phyloP scores from a whole-genome alignment of 2,888 invertebrate species.

The Lasioglossum lativentre region DNA sequence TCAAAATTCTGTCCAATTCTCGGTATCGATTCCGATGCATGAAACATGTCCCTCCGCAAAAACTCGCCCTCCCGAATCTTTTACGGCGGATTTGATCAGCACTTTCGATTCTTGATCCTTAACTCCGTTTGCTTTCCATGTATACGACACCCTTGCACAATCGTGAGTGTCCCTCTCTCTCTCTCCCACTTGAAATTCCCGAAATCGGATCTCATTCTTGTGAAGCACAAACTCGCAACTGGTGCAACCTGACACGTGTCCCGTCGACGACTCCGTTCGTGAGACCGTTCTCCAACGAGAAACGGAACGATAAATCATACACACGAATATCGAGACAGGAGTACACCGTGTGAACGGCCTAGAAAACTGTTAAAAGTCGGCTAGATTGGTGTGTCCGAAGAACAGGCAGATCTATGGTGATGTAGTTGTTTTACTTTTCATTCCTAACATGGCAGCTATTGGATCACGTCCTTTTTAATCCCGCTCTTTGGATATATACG shows the following conservation, averaged over 20 bases:
- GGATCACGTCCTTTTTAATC: conserved; percentile 99
- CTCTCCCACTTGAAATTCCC: conserved; percentile 3
- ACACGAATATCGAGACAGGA: background rate
- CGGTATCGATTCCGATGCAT: conserved; percentile 50
- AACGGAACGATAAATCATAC: background rate
- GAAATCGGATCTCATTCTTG: background rate
- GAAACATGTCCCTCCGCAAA: conserved; percentile 22
- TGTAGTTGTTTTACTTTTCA: conserved; percentile 95
- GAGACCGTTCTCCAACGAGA: background rate
- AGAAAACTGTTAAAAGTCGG: conserved; percentile 78
- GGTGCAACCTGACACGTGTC: background rate
- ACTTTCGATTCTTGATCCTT: conserved; percentile 2
- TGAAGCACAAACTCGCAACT: conserved; percentile 3
- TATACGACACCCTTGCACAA: conserved; percentile 31
- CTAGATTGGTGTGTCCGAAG: conserved; percentile 83
- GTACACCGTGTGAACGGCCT: conserved; percentile 11
- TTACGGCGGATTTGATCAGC: conserved; percentile 26
- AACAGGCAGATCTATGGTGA: conserved; percentile 86
- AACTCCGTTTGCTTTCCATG: background rate
- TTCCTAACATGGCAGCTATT: conserved; percentile 97
- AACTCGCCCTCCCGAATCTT: background rate
- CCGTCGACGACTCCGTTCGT: background rate
- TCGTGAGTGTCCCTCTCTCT: background rate
- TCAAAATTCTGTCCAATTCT: conserved; percentile 19
- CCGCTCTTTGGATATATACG: conserved; percentile 99